phyloP scores from a whole-genome alignment of 2,797 vertebrate genomes.

The Craterocephalus amniculus region DNA sequence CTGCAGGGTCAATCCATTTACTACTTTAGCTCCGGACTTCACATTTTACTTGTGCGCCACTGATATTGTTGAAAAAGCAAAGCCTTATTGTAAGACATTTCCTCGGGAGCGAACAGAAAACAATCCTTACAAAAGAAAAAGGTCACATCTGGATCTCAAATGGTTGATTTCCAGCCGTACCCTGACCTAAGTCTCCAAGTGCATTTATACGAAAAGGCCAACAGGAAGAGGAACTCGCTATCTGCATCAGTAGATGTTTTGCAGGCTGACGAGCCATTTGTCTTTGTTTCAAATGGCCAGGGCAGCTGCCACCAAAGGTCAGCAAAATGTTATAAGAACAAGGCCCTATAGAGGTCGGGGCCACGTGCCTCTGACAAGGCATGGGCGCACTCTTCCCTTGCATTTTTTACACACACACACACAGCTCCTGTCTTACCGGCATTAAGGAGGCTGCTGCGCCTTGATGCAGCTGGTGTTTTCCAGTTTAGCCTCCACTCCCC shows the following conservation, averaged over 20 bases:
- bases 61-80: neutral
- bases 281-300: slow-evolving; percentile 77
- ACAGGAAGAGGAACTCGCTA: slow-evolving; percentile 51
- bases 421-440: slow-evolving; percentile 28
- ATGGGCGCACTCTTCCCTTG: slow-evolving; percentile 42
- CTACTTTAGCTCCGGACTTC: neutral
- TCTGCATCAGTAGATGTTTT: slow-evolving; percentile 32
- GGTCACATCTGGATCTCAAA: slow-evolving; percentile 14
- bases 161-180: slow-evolving; percentile 48
- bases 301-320: slow-evolving; percentile 79
- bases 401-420: slow-evolving; percentile 9
- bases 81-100: neutral
- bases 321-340: slow-evolving; percentile 77
- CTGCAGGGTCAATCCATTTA: slow-evolving; percentile 9
- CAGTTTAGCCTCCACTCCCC: slow-evolving; percentile 2
- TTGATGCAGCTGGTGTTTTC: slow-evolving; percentile 32
- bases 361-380: slow-evolving; percentile 29
- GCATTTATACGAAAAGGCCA: slow-evolving; percentile 57
- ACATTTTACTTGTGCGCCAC: neutral
- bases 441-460: slow-evolving; percentile 1
- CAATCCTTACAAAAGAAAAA: slow-evolving; percentile 13
- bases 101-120: slow-evolving; percentile 13
- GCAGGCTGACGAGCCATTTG: slow-evolving; percentile 55
- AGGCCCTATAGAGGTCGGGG: slow-evolving; percentile 58
- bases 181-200: neutral